Evolutionary conservation across 2,113 vertebrate genomes (phyloP).

Genomic region (Pristiophorus japonicus): DNA sequence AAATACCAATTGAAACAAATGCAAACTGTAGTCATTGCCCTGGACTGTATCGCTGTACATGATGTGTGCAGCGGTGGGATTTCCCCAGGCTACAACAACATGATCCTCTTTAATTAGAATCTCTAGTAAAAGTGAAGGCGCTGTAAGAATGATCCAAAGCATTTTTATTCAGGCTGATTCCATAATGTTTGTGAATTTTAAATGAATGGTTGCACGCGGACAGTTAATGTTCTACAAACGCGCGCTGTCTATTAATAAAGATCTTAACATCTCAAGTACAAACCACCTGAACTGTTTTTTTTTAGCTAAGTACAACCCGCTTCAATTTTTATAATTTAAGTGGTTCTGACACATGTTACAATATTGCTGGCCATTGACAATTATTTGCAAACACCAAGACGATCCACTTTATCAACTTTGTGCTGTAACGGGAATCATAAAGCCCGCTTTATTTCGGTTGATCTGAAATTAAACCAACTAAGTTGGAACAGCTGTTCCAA

Average conservation of each 20-base stretch:
- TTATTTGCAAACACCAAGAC: background rate
- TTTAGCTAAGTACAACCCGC: background rate
- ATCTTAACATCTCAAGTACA: no score
- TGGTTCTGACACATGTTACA: background rate
- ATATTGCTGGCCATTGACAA: background rate
- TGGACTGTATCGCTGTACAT: background rate
- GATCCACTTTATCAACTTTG: background rate
- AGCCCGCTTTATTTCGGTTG: background rate
- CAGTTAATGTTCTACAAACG: background rate
- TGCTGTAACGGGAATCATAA: background rate
- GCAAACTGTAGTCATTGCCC: background rate
- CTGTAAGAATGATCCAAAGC: background rate
- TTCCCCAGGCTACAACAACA: background rate
- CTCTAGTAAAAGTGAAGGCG: background rate
- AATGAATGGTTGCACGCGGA: background rate
- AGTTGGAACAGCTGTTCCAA: background rate
- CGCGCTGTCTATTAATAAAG: background rate
- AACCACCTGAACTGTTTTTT: background rate
- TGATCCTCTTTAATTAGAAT: background rate
- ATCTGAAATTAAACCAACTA: background rate
- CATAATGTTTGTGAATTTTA: background rate
- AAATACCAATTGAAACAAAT: background rate
- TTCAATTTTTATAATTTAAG: background rate
- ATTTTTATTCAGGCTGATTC: background rate
- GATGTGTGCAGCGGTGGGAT: background rate